Percentiles rank a stretch among this genome's conserved stretches.
phyloP scores from a whole-genome alignment of 2,888 invertebrate genomes.

The Leptinotarsa peninsularis region DNA sequence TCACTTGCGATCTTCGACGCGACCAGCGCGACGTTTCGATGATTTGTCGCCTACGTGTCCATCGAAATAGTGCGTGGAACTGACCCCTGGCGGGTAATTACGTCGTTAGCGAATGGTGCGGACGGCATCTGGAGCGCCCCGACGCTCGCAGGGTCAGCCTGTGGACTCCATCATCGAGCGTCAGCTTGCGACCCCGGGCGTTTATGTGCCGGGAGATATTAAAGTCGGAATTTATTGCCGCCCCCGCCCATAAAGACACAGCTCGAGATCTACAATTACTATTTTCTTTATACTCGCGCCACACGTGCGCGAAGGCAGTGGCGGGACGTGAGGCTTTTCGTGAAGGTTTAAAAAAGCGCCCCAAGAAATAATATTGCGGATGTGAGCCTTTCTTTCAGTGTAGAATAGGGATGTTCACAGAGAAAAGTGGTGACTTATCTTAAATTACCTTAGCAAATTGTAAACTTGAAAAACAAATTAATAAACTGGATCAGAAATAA shows the following conservation, averaged over 20 bases:
- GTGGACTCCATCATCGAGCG: conserved; percentile 63
- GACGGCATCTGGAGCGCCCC: conserved; percentile 35
- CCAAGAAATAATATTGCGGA: background rate
- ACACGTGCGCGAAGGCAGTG: conserved; percentile 46
- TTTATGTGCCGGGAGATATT: conserved; percentile 66
- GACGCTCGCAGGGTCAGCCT: conserved; percentile 57
- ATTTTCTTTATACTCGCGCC: conserved; percentile 57
- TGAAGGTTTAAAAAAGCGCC: background rate
- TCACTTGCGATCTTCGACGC: conserved; percentile 59
- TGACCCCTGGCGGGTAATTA: conserved; percentile 59
- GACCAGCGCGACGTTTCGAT: conserved; percentile 62
- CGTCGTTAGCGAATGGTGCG: conserved; percentile 55
- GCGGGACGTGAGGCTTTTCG: background rate
- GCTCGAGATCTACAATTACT: conserved; percentile 60
- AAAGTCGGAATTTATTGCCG: conserved; percentile 65
- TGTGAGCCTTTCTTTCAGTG: too few species aligned
- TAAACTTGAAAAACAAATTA: too few species aligned
- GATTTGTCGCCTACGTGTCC: conserved; percentile 65
- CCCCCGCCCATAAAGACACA: conserved; percentile 57
- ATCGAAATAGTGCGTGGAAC: conserved; percentile 27
- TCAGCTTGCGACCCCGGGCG: conserved; percentile 66
- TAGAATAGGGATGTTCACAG: too few species aligned
- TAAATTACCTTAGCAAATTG: too few species aligned
- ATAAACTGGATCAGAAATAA: too few species aligned
- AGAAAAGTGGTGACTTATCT: too few species aligned